Percentiles rank a stretch among this genome's conserved stretches.
phyloP scores from a whole-genome alignment of 2,888 invertebrate genomes.

The Xestia sexstrigata region DNA sequence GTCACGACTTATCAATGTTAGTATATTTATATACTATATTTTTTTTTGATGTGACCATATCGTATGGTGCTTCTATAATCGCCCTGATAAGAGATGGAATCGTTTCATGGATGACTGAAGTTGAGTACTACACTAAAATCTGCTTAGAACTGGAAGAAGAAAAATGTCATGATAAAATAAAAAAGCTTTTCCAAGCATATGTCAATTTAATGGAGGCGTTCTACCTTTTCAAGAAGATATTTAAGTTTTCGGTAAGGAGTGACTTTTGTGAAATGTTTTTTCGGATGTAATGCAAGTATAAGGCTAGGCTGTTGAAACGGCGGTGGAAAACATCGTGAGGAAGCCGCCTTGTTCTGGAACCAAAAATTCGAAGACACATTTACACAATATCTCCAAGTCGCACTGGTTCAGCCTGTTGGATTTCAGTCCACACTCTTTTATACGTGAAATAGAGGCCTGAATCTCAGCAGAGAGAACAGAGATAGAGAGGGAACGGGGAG shows the following conservation, averaged over 20 bases:
- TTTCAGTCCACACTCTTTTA: too few relatives aligned
- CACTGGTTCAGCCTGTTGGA: neutral
- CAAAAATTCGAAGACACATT: neutral
- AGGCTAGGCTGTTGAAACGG: neutral
- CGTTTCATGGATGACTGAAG: constrained; percentile 31
- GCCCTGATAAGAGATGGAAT: constrained; percentile 38
- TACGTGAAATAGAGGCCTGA: neutral
- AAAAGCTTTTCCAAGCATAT: constrained; percentile 41
- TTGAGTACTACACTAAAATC: constrained; percentile 25
- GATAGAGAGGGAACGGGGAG: too few relatives aligned
- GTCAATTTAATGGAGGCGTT: constrained; percentile 36
- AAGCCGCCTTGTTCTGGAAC: neutral
- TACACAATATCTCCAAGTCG: neutral
- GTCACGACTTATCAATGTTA: neutral
- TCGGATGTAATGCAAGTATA: too few relatives aligned
- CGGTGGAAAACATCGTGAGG: neutral
- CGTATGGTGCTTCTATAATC: constrained; percentile 32
- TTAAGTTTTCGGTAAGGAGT: constrained; percentile 30
- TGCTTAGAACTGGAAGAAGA: constrained; percentile 16
- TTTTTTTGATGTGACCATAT: constrained; percentile 25
- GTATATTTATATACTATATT: constrained; percentile 10
- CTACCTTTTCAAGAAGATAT: constrained; percentile 37
- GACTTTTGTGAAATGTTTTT: neutral
- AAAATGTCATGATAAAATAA: neutral
- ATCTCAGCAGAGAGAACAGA: neutral